These are phyloP conservation scores for Tortricodes alternella DNA, from an alignment of 2,888 invertebrate species.

Conservation along the genomic window DNA sequence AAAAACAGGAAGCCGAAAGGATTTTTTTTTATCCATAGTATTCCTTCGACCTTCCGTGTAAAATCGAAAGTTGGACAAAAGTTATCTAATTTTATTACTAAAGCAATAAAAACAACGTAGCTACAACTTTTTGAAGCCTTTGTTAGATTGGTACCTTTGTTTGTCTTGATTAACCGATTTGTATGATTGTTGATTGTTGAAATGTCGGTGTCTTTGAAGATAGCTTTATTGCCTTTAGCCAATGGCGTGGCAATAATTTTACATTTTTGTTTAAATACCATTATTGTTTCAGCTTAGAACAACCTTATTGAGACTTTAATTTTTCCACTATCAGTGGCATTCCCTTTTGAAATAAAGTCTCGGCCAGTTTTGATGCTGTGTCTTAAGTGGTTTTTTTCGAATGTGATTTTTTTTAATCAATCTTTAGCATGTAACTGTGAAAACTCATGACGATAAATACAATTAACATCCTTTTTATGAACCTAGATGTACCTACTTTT, in stretches of 20 bases:
- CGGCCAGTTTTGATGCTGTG: not conserved
- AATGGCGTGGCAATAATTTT: not conserved
- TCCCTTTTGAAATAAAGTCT: not conserved
- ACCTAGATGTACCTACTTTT: too few relatives aligned
- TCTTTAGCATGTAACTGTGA: too few relatives aligned
- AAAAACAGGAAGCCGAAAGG: not conserved
- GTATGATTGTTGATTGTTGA: not conserved
- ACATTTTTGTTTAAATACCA: not conserved
- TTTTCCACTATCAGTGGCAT: not conserved
- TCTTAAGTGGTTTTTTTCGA: too few relatives aligned
- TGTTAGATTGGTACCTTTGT: constrained; percentile 18
- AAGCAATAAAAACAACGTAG: constrained; percentile 11
- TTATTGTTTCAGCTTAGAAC: not conserved
- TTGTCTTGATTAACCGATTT: constrained; percentile 23
- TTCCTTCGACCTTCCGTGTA: constrained; percentile 33
- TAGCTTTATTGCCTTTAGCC: constrained; percentile 1
- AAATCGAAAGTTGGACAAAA: constrained; percentile 47
- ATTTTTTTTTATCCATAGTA: constrained; percentile 24
- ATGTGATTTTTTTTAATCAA: too few relatives aligned
- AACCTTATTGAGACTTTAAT: not conserved
- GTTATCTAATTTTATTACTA: constrained; percentile 19
- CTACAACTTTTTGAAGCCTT: not conserved
- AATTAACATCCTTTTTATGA: too few relatives aligned
- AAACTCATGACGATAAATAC: too few relatives aligned
- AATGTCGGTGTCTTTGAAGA: constrained; percentile 14